Evolutionary conservation across 2,797 vertebrate species (phyloP), one percentile per base, ranked within the genome.

Genomic region (Tapera naevia): DNA sequence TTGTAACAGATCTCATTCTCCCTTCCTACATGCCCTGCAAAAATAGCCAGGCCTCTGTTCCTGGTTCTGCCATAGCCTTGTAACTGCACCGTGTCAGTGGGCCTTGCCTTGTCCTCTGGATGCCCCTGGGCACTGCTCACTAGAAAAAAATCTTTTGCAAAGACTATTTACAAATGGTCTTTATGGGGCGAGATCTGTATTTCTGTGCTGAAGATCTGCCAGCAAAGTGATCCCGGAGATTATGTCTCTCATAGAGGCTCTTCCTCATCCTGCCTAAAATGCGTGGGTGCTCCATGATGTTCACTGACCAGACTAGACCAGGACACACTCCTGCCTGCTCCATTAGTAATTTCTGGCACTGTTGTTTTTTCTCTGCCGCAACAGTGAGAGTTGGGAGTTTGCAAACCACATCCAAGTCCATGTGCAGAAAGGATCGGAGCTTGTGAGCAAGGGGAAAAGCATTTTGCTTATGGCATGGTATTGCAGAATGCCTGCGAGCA

Each of bases 391-490:
- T 3, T 51, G 60, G 61, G 70, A 75, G 51, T 37, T 86, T 74
- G 51, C 83, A 73, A 75, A 65, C n/a, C 61, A 17, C 64, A 69
- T 72, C 35, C 35, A 13, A 45, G 3, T 5, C 82, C 58, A 8
- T 25, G 17, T 83, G 48, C 33, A 48, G 65, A 32, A 67, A 41
- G 39, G 74, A 9, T 48, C 0, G 0, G 60, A 37, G 76, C 32
- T 64, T 15, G 21, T 24, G 75, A 70, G 46, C 15, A 4, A 32
- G 32, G 46, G 57, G 72, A 50, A 64, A 18, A 46, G 17, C 35
- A 0, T 71, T 64, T 51, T 56, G 33, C 65, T 75, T 24, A 30
- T 2, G 22, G 39, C 54, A 18, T 0, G 0, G n/a, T 33, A 9
- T 27, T 30, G n/a, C 73, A 22, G 57, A 53, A 33, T 0, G 4